A percentile compares a stretch with the other conserved stretches of the same genome.
These are phyloP conservation scores for Pogonus chalceus DNA, from an alignment of 1,140 invertebrate genomes.

Conservation along the genomic window DNA sequence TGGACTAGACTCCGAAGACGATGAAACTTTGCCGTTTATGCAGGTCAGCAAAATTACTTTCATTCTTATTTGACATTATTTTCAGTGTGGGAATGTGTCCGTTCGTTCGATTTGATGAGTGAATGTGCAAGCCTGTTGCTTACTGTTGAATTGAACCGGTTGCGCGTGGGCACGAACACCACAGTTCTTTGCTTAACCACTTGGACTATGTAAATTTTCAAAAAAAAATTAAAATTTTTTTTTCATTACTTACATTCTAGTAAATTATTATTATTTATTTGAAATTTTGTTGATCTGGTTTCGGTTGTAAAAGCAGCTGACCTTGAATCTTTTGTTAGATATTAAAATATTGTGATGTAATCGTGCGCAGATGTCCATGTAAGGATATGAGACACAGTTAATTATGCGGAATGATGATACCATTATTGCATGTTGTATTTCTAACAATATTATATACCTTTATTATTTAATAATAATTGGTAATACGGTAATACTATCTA, in stretches of 20 bases:
- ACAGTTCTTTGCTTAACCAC: no score
- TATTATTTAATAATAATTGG: no score
- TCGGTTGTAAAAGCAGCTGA: not conserved
- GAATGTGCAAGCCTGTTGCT: not conserved
- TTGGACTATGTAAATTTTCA: no score
- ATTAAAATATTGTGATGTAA: slow-evolving; percentile 4
- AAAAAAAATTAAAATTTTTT: no score
- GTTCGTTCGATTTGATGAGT: not conserved
- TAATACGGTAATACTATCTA: no score
- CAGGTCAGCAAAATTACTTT: slow-evolving; percentile 1
- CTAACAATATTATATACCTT: no score
- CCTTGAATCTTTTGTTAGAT: not conserved
- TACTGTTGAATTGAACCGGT: not conserved
- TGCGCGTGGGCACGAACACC: no score
- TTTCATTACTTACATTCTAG: no score
- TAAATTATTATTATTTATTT: no score
- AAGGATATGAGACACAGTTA: not conserved
- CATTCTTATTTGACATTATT: not conserved
- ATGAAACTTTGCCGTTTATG: not conserved
- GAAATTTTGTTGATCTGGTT: slow-evolving; percentile 4
- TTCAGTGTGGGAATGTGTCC: not conserved
- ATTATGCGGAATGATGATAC: slow-evolving; percentile 1
- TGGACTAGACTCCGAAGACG: not conserved
- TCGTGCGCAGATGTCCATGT: not conserved
- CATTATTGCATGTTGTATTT: no score